phyloP scores from a whole-genome alignment of 2,888 invertebrate genomes.

The Microplitis deprimator region DNA sequence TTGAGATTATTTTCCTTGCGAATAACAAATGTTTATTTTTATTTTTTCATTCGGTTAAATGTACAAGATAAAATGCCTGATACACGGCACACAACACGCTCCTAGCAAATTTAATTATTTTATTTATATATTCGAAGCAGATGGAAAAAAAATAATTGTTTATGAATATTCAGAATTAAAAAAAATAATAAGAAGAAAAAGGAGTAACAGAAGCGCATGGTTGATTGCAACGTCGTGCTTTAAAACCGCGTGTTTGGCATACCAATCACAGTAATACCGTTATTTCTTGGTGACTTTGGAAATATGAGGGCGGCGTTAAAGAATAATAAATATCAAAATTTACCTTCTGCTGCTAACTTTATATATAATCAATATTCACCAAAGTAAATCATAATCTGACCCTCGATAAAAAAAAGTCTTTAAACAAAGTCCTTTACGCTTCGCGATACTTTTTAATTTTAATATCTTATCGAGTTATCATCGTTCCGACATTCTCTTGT shows the following conservation, averaged over 20 bases:
- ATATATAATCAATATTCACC: not conserved
- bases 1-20: not conserved
- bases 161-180: constrained; percentile 12
- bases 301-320: constrained; percentile 3
- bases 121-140: not conserved
- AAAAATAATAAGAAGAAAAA: not conserved
- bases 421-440: not conserved
- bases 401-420: not conserved
- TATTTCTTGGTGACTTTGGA: constrained; percentile 29
- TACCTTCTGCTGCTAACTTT: not conserved
- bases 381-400: not conserved
- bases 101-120: not conserved
- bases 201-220: not conserved
- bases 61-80: not conserved
- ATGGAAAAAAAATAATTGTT: not conserved
- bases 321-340: not conserved
- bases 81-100: not conserved
- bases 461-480: not conserved
- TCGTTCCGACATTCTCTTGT: not conserved
- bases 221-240: constrained; percentile 38
- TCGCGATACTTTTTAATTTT: not conserved
- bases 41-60: not conserved
- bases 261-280: constrained; percentile 44
- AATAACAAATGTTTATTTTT: not conserved
- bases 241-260: constrained; percentile 41